phyloP scores from a whole-genome alignment of 2,797 vertebrate species.

The Mastacembelus armatus region DNA sequence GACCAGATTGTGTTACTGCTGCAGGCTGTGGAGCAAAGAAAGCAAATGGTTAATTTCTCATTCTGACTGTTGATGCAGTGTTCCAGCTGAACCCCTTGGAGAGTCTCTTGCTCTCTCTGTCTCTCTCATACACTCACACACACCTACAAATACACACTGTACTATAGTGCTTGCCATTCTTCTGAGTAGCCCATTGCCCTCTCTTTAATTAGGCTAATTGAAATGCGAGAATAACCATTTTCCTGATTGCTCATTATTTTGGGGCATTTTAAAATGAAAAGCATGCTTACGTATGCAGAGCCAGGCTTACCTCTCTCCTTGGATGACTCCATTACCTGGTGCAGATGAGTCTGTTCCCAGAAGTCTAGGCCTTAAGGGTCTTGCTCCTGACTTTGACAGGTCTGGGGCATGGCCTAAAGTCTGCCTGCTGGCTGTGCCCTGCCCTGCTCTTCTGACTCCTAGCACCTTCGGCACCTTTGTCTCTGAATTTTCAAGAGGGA shows the following conservation, averaged over 20 bases:
- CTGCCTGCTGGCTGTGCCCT: not conserved
- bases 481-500: conserved; percentile 23
- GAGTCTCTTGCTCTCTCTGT: conserved; percentile 42
- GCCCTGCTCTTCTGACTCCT: conserved; percentile 2
- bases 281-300: conserved; percentile 34
- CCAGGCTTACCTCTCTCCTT: conserved; percentile 19
- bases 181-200: conserved; percentile 61
- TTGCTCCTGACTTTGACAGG: not conserved
- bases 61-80: conserved; percentile 75
- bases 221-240: conserved; percentile 81
- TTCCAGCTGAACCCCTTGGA: conserved; percentile 70
- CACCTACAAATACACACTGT: conserved; percentile 37
- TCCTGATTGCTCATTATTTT: conserved; percentile 80
- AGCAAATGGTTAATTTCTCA: conserved; percentile 72
- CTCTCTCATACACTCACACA: conserved; percentile 23
- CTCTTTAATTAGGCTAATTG: conserved; percentile 84
- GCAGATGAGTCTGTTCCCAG: conserved; percentile 13
- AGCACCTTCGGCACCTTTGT: conserved; percentile 17
- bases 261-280: conserved; percentile 66
- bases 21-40: conserved; percentile 45
- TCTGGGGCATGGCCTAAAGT: not conserved
- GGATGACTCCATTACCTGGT: conserved; percentile 27
- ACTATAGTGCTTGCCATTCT: conserved; percentile 56
- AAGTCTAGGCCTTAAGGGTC: not conserved
- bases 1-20: conserved; percentile 59